Evolutionary conservation across 2,113 vertebrate genomes (phyloP), one percentile per base, ranked within the genome.

Genomic region (Ciconia maguari): DNA sequence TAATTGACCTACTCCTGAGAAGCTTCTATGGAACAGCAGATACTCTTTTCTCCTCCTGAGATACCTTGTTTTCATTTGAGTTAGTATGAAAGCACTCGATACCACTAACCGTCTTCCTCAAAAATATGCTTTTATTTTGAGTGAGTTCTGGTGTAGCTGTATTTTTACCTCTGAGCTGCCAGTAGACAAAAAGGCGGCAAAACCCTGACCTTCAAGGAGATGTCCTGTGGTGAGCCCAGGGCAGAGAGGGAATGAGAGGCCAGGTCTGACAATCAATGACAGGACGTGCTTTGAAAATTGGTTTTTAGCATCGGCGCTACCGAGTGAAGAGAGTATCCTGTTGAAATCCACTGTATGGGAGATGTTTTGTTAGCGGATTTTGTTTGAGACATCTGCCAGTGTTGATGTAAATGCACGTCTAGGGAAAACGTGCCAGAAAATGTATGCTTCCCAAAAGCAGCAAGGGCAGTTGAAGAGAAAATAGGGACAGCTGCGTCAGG

Each of bases 261-360:
- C 21, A 10, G 18, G 30, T 75, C 64, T 44, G 32, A n/a, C 13
- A 10, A 4, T 21, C 15, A 2, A 2, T 13, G 18, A 9, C 34
- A 7, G 0, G 0, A 26, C 0, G 0, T 29, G 60, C n/a, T 91
- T 76, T 82, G 51, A 14, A 58, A 71, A 49, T 9, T 26, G 13
- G 1, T 20, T 55, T 90, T 66, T 29, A 61, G 14, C 41, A 24
- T 41, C 14, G 3, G 13, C 7, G 7, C 52, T 76, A 25, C 25
- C 0, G 8, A 71, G 32, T 9, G 34, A 76, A 52, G 48, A 42
- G 38, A 71, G 34, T 12, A 19, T 13, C 25, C 48, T 24, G 22
- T 38, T 69, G 55, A 72, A 88, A 78, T 48, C 38, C 13, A 5
- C 58, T 41, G 0, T 10, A 4, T 13, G 65, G 57, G 76, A 82